Conservation (phyloP, 2,888 invertebrate genomes). For the Eretmocerus hayati region DNA sequence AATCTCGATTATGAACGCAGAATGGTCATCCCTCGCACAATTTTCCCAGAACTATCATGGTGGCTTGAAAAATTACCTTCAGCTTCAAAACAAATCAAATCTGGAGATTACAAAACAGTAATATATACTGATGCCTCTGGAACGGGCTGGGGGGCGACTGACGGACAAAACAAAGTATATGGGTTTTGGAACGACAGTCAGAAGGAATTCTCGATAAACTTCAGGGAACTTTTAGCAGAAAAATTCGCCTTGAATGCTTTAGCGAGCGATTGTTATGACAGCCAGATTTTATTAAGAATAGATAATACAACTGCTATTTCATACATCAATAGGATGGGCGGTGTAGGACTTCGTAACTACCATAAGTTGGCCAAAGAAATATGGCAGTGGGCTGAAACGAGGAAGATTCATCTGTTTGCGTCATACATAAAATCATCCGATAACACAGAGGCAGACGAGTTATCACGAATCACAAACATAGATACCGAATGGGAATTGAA, state of each 20-base stretch:
- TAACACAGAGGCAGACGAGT: constrained; percentile 26
- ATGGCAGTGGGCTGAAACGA: constrained; percentile 22
- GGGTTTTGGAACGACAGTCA: neutral
- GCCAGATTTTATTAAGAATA: constrained; percentile 23
- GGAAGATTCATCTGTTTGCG: constrained; percentile 22
- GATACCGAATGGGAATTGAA: constrained; percentile 24
- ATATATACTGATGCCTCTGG: neutral
- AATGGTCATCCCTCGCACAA: no score
- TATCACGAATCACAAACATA: constrained; percentile 24
- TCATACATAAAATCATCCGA: constrained; percentile 23
- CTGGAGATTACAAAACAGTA: neutral
- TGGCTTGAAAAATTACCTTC: neutral
- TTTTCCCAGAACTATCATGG: neutral
- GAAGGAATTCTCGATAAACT: neutral
- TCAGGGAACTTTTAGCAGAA: neutral
- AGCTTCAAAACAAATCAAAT: neutral
- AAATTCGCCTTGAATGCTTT: constrained; percentile 1
- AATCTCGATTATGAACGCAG: constrained; percentile 15
- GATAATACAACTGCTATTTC: constrained; percentile 27
- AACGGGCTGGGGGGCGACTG: neutral
- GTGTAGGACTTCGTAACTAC: constrained; percentile 17
- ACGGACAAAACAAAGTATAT: neutral
- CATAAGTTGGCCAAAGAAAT: constrained; percentile 4
- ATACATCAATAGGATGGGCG: constrained; percentile 26
- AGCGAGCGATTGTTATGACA: constrained; percentile 8